Evolutionary conservation across 1,140 invertebrate species (phyloP).

Genomic region (Xylocopa sonorina): DNA sequence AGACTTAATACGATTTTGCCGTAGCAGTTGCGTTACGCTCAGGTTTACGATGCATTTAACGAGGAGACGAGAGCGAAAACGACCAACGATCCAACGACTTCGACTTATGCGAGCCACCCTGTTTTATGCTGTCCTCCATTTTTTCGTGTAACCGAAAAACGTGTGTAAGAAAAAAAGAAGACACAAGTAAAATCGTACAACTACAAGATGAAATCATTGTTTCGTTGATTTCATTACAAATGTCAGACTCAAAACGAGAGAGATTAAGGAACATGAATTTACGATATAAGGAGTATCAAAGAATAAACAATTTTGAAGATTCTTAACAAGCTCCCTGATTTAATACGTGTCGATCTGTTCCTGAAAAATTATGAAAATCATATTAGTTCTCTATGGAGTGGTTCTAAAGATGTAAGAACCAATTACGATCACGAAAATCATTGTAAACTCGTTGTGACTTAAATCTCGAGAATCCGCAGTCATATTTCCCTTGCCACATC

Average conservation of each 20-base stretch:
- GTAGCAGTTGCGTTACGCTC: conserved; percentile 7
- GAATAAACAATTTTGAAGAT: not conserved
- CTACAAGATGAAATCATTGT: not conserved
- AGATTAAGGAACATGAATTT: not conserved
- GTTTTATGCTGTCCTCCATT: too few species aligned
- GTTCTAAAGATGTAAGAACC: not conserved
- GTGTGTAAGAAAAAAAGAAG: not conserved
- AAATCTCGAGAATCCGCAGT: not conserved
- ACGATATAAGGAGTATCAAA: not conserved
- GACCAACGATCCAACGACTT: too few species aligned
- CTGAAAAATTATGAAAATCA: too few species aligned
- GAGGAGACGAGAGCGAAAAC: not conserved
- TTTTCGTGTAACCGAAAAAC: not conserved
- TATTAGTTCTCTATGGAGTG: not conserved
- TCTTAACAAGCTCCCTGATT: too few species aligned
- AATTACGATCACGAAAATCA: not conserved
- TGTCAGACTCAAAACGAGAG: not conserved
- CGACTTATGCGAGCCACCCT: not conserved
- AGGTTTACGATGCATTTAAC: conserved; percentile 22
- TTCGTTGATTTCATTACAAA: not conserved
- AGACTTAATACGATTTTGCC: not conserved
- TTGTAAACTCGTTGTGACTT: not conserved
- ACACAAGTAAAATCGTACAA: not conserved
- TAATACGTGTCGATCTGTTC: too few species aligned
- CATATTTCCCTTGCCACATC: not conserved